Evolutionary conservation across 2,113 vertebrate species (phyloP).

Genomic region (Chloroceryle aenea): DNA sequence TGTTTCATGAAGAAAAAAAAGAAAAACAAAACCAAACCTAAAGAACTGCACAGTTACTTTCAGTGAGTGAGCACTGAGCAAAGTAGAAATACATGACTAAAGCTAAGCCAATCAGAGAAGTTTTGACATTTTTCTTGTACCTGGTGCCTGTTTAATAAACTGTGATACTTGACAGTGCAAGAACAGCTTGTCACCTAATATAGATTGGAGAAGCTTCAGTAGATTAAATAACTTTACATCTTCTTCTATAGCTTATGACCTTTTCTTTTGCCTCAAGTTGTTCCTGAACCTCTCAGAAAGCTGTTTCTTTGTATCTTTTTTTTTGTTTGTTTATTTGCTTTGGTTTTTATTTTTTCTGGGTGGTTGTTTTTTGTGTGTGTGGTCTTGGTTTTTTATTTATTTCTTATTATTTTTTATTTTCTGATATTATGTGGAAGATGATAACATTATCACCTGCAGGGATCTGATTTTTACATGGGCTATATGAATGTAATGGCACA

Average conservation of each 20-base stretch:
- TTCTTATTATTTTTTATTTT: neutral
- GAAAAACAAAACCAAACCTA: neutral
- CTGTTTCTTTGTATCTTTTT: neutral
- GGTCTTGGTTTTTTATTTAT: too few species aligned
- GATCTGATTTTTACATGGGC: fast-evolving
- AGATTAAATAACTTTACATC: neutral
- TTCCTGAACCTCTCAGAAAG: neutral
- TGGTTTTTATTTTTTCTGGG: neutral
- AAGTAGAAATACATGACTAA: neutral
- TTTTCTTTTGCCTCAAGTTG: neutral
- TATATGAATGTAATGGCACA: fast-evolving
- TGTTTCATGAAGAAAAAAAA: neutral
- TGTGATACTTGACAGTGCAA: neutral
- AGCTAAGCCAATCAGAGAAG: neutral
- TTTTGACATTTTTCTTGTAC: neutral
- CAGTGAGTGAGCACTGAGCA: neutral
- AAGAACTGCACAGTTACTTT: neutral
- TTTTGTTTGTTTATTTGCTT: neutral
- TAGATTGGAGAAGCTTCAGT: neutral
- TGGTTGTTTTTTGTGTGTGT: too few species aligned
- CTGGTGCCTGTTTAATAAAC: neutral
- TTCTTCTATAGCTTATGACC: neutral
- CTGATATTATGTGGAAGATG: too few species aligned
- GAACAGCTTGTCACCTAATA: neutral
- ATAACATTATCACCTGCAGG: too few species aligned